phyloP scores from a whole-genome alignment of 2,888 invertebrate species.

The Caenorhabditis plicata region DNA sequence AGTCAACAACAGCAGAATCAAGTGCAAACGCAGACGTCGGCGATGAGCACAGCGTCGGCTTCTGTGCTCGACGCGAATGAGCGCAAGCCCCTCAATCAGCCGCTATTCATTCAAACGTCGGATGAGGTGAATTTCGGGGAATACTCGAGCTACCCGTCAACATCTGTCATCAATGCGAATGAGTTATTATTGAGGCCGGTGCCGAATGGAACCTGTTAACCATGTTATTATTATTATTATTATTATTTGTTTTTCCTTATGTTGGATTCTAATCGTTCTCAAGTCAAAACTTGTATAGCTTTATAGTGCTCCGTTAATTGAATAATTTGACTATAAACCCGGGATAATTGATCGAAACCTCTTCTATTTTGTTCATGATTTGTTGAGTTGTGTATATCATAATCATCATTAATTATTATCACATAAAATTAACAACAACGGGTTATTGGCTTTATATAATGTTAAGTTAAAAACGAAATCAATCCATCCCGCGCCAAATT shows the following conservation, averaged over 20 bases:
- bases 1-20: not conserved
- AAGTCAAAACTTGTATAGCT: not conserved
- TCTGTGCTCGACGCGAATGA: slow-evolving; percentile 8
- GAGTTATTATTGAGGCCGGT: slow-evolving; percentile 24
- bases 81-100: slow-evolving; percentile 21
- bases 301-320: slow-evolving; percentile 1
- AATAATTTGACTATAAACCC: not conserved
- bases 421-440: too few relatives aligned
- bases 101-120: slow-evolving; percentile 26
- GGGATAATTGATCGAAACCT: slow-evolving; percentile 14
- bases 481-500: too few relatives aligned
- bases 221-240: not conserved
- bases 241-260: not conserved
- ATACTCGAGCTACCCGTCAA: slow-evolving; percentile 14
- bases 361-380: not conserved
- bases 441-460: too few relatives aligned
- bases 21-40: not conserved
- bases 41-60: slow-evolving; percentile 1
- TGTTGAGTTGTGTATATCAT: slow-evolving; percentile 4
- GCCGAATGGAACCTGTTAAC: slow-evolving; percentile 9
- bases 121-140: slow-evolving; percentile 16
- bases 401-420: too few relatives aligned
- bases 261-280: not conserved
- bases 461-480: too few relatives aligned
- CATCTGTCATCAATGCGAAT: slow-evolving; percentile 17